phyloP scores from a whole-genome alignment of 37 sponge, comb jelly and placozoan genomes.

The Diacarnus erythraeanus region DNA sequence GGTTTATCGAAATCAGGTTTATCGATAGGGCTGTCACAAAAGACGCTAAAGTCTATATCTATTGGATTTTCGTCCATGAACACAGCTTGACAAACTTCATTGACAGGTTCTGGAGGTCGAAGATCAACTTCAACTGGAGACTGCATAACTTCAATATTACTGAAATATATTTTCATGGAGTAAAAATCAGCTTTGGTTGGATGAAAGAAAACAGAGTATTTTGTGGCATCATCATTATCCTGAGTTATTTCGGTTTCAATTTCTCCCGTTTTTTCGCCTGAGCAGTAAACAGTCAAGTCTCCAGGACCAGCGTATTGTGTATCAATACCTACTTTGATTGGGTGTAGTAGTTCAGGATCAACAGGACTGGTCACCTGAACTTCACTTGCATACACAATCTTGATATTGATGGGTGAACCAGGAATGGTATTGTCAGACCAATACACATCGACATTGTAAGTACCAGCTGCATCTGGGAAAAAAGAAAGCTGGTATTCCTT shows the following conservation, averaged over 20 bases:
- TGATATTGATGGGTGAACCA: constrained; percentile 51
- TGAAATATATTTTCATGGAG: constrained; percentile 32
- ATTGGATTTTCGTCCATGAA: neutral
- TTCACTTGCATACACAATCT: constrained; percentile 29
- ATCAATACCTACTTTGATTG: constrained; percentile 11
- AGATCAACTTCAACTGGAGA: constrained; percentile 57
- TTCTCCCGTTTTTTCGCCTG: constrained; percentile 25
- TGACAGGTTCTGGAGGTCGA: neutral
- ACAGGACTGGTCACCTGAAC: constrained; percentile 3
- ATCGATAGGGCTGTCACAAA: neutral
- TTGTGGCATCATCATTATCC: constrained; percentile 7
- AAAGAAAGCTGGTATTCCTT: constrained; percentile 21
- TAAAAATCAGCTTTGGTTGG: constrained; percentile 42
- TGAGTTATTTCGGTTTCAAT: constrained; percentile 19
- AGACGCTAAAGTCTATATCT: neutral
- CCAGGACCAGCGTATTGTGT: constrained; percentile 55
- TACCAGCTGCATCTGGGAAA: constrained; percentile 19
- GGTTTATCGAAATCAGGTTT: neutral
- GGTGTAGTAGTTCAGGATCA: neutral
- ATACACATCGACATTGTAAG: constrained; percentile 41
- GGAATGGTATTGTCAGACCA: constrained; percentile 33
- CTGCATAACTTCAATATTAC: constrained; percentile 22
- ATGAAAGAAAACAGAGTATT: constrained; percentile 26
- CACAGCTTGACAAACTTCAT: neutral
- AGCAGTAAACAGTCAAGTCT: constrained; percentile 26